phyloP scores from a whole-genome alignment of 2,113 vertebrate species.

The Thalassarche chlororhynchos region DNA sequence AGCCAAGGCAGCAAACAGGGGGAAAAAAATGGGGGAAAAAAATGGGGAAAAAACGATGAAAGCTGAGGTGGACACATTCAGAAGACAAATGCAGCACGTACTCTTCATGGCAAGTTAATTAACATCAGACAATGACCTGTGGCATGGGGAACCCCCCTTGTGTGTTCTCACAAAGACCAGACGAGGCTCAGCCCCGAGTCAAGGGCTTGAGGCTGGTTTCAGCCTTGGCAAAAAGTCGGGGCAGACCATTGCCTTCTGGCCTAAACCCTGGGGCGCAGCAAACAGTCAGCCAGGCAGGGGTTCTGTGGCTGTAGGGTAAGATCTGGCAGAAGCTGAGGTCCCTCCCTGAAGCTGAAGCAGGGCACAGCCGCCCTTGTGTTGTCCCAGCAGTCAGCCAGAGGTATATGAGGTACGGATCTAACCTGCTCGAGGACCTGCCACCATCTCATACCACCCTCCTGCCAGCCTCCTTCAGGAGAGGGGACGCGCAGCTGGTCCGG shows the following conservation, averaged over 20 bases:
- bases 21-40: neutral
- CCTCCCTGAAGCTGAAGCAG: neutral
- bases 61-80: neutral
- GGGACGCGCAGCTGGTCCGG: rapidly evolving
- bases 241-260: neutral
- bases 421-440: neutral
- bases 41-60: neutral
- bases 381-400: neutral
- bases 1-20: neutral
- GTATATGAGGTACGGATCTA: rapidly evolving
- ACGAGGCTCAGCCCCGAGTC: neutral
- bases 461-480: neutral
- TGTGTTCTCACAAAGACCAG: no score
- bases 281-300: neutral
- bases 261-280: neutral
- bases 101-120: neutral
- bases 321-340: neutral
- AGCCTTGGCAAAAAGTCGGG: neutral
- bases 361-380: no score
- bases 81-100: neutral
- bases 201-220: neutral
- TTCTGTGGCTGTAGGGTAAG: neutral
- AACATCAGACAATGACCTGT: neutral
- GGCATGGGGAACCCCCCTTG: neutral
- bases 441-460: neutral